Evolutionary conservation across 2,113 vertebrate genomes (phyloP).

Genomic region (Pipra filicauda): DNA sequence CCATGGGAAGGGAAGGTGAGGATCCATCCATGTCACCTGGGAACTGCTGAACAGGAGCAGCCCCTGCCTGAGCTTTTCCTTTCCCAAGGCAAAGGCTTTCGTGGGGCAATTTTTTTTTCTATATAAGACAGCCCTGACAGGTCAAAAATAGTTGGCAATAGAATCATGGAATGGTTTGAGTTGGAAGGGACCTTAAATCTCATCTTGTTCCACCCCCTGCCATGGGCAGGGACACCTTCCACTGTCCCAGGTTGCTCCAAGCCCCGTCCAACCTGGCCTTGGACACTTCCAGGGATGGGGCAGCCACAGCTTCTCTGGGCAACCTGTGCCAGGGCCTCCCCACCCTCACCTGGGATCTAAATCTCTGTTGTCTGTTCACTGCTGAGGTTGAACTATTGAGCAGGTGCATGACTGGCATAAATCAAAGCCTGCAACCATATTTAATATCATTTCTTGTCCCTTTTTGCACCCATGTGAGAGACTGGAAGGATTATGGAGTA

Average conservation of each 20-base stretch:
- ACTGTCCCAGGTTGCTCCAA: background rate
- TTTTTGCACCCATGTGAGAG: background rate
- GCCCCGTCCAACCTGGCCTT: background rate
- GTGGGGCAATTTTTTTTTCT: background rate
- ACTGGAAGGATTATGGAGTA: background rate
- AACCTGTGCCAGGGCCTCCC: background rate
- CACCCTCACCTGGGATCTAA: background rate
- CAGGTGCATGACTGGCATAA: accelerated
- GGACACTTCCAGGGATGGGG: background rate
- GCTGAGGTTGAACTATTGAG: background rate
- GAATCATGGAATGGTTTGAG: background rate
- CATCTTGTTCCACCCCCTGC: background rate
- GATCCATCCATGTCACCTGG: accelerated
- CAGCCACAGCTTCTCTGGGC: background rate
- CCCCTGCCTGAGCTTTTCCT: background rate
- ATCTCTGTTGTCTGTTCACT: background rate
- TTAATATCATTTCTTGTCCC: background rate
- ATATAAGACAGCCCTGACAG: background rate
- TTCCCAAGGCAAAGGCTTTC: background rate
- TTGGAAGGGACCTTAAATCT: background rate
- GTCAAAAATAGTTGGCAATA: background rate
- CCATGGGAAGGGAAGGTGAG: background rate
- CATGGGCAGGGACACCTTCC: background rate
- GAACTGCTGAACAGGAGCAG: background rate
- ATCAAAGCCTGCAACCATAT: background rate